phyloP scores from a whole-genome alignment of 2,113 vertebrate species.

The Chloropsis hardwickii region DNA sequence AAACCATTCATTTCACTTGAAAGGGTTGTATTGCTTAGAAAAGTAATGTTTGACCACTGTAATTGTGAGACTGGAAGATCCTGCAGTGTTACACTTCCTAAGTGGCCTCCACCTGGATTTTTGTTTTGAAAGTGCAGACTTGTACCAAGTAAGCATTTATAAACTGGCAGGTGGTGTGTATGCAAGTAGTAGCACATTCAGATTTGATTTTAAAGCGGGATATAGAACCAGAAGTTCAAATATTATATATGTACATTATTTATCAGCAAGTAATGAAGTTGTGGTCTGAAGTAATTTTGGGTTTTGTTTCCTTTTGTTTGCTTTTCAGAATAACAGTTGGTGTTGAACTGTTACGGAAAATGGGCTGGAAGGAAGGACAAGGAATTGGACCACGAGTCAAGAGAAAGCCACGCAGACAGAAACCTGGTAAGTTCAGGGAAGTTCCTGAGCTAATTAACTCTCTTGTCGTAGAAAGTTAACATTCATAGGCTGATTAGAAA shows the following conservation, averaged over 20 bases:
- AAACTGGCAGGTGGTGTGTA: neutral
- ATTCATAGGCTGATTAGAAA: neutral
- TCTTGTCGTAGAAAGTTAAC: neutral
- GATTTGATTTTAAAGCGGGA: neutral
- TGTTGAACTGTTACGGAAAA: constrained; percentile 86
- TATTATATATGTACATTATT: neutral
- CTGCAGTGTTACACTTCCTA: neutral
- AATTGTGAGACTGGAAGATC: neutral
- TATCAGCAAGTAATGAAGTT: neutral
- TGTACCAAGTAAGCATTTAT: neutral
- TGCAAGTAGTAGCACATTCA: neutral
- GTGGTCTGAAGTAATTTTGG: neutral
- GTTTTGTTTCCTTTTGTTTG: neutral
- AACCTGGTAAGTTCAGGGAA: constrained; percentile 66
- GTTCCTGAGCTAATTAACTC: neutral
- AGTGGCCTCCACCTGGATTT: neutral
- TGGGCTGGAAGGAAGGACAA: constrained; percentile 98
- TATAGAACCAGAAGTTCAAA: neutral
- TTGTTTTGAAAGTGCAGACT: neutral
- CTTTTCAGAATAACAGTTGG: constrained; percentile 84
- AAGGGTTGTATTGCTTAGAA: neutral
- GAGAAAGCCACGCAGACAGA: constrained; percentile 81
- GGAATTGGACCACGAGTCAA: constrained; percentile 91
- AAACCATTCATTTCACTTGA: neutral
- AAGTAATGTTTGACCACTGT: neutral